phyloP scores from a whole-genome alignment of 2,888 invertebrate species.

The Baronia brevicornis region DNA sequence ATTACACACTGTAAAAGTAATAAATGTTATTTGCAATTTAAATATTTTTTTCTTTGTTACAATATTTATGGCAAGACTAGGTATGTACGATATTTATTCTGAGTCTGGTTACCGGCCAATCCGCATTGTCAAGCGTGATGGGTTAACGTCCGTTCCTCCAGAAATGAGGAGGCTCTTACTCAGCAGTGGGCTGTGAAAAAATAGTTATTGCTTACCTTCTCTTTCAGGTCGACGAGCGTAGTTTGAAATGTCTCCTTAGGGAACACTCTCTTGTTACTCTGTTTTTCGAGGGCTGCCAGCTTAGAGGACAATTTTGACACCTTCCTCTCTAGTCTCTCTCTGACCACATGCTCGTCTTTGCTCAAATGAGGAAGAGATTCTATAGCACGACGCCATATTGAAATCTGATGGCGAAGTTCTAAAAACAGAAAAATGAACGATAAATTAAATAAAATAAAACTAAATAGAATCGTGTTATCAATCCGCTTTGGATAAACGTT shows the following conservation, averaged over 20 bases:
- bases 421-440: constrained; percentile 23
- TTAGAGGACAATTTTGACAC: constrained; percentile 77
- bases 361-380: constrained; percentile 85
- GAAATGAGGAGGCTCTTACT: too few relatives aligned
- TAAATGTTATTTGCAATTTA: too few relatives aligned
- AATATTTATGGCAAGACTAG: too few relatives aligned
- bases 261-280: constrained; percentile 39
- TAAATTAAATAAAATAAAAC: too few relatives aligned
- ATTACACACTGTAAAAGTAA: too few relatives aligned
- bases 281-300: constrained; percentile 73
- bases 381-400: constrained; percentile 85
- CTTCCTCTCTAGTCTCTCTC: constrained; percentile 81
- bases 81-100: too few relatives aligned
- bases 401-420: constrained; percentile 86
- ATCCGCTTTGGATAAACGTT: too few relatives aligned
- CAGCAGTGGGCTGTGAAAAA: not conserved
- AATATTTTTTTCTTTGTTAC: too few relatives aligned
- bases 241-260: constrained; percentile 70
- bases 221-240: constrained; percentile 80
- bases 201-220: constrained; percentile 53
- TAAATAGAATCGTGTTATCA: too few relatives aligned
- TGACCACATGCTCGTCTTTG: constrained; percentile 84
- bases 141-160: too few relatives aligned
- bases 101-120: too few relatives aligned
- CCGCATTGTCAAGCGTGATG: too few relatives aligned